Conservation (phyloP, 2,888 invertebrate genomes). For the Dynastes grantii region DNA sequence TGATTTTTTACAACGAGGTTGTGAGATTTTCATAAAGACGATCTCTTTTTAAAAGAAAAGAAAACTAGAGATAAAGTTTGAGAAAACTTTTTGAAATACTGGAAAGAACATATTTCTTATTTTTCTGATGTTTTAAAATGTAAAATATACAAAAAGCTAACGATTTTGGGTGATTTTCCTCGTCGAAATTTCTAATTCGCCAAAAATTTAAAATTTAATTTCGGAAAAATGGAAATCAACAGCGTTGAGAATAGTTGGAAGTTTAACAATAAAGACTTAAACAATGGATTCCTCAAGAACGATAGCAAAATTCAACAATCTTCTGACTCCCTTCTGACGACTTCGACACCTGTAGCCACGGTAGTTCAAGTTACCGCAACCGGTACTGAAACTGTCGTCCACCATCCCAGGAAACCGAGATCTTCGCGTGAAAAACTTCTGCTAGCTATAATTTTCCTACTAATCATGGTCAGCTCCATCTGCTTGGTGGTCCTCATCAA, state of each 20-base stretch:
- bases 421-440: slow-evolving; percentile 64
- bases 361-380: slow-evolving; percentile 67
- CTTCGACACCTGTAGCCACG: slow-evolving; percentile 60
- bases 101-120: too few species aligned
- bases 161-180: too few species aligned
- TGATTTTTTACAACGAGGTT: too few species aligned
- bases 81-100: too few species aligned
- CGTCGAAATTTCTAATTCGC: too few species aligned
- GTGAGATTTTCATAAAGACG: too few species aligned
- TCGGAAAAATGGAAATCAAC: slow-evolving; percentile 28
- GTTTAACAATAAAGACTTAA: slow-evolving; percentile 57
- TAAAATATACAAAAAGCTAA: too few species aligned
- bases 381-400: slow-evolving; percentile 66
- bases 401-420: slow-evolving; percentile 60
- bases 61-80: too few species aligned
- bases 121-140: too few species aligned
- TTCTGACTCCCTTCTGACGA: slow-evolving; percentile 57
- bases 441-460: slow-evolving; percentile 63
- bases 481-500: slow-evolving; percentile 63
- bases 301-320: slow-evolving; percentile 55
- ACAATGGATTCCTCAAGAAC: slow-evolving; percentile 64
- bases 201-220: background rate
- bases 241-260: slow-evolving; percentile 40
- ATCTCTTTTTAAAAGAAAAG: too few species aligned
- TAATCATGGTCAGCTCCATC: slow-evolving; percentile 64